Base-by-base conservation (phyloP, 2,113 vertebrate species). In the Salvelinus namaycush region DNA sequence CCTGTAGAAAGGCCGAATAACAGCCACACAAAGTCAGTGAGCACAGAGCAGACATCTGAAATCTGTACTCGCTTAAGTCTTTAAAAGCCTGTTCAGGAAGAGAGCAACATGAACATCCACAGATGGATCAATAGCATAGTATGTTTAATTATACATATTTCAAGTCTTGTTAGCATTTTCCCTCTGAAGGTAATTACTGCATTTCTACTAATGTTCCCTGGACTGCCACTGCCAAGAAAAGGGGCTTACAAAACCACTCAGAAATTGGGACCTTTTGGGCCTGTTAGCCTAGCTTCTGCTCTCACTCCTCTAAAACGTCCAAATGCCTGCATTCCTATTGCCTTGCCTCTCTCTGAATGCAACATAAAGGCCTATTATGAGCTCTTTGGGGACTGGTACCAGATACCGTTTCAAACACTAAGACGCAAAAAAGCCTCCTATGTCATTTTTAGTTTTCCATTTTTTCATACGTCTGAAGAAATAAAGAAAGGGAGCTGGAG, bases 361-460 rank as follows among this genome's bases (percentile, higher is more conserved):
- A 76, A 82, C 81, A 86, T 88, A 89, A 93, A 87, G 73, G 60
- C 83, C 82, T 70, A 83, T 85, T 87, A 87, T 87, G 59, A 1
- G 14, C 79, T 83, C 16, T 83, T 87, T 75, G 69, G 75, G 76
- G 89, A 82, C 73, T 34, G 81, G 85, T 81, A 83, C 74, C 83
- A 88, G 76, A 81, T 73, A 76, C 75, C 66, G 77, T 80, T 89
- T 89, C 79, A 91, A 79, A 84, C 81, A 85, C 31, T 18, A 16
- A 84, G 39, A 75, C 8, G 74, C 82, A 86, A 81, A 75, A 89
- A 93, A 87, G 79, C 75, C 87, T 88, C 87, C 86, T 73, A 83
- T 90, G 84, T 85, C 85, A 91, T 91, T 92, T 89, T 85, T 77
- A 68, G 82, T 83, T 84, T 39, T 86, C 78, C 81, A 66, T 59